Evolutionary conservation across 2,113 vertebrate species (phyloP), one percentile per base, ranked within the genome.

Genomic region (Cololabis saira): DNA sequence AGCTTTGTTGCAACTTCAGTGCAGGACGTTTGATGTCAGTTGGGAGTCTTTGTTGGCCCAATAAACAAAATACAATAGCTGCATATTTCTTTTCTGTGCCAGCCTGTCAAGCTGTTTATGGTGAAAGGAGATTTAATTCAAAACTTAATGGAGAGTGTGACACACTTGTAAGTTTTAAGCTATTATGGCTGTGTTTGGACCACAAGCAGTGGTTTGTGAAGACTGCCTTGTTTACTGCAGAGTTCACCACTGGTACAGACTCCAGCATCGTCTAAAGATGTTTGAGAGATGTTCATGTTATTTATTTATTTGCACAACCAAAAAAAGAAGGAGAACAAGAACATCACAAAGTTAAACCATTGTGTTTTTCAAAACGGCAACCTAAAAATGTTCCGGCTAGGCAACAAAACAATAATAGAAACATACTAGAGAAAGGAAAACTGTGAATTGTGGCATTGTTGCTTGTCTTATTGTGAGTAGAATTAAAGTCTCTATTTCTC

Each of bases 1-100:
- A 5, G 67, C 68, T 74, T 77, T 67, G 76, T 44, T 48, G 60
- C 33, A 30, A 52, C 58, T 66, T 69, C 18, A 37, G 53, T 27
- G 5, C 56, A 2, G 54, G 0, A 21, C 24, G 43, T 66, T 78
- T 83, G 54, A 78, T 78, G 71, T 65, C 30, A 58, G 43, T 55
- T 49, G 67, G 18, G 67, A 19, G 57, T 78, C 80, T 87, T 80
- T 87, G 85, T 76, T 37, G 69, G 27, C 67, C 57, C 48, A 18
- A 61, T 67, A 67, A 81, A 80, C 56, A 63, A 78, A 80, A 69
- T 58, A 66, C 76, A 37, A 11, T 37, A 37, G 65, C 68, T 63
- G 68, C 71, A 66, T n/a, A 53, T 85, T 62, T 72, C 59, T 53
- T 67, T 47, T 18, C 44, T 42, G 60, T 33, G 53, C 55, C 67